Base-by-base conservation (phyloP, 2,888 invertebrate genomes). In the Tethea ocularis region DNA sequence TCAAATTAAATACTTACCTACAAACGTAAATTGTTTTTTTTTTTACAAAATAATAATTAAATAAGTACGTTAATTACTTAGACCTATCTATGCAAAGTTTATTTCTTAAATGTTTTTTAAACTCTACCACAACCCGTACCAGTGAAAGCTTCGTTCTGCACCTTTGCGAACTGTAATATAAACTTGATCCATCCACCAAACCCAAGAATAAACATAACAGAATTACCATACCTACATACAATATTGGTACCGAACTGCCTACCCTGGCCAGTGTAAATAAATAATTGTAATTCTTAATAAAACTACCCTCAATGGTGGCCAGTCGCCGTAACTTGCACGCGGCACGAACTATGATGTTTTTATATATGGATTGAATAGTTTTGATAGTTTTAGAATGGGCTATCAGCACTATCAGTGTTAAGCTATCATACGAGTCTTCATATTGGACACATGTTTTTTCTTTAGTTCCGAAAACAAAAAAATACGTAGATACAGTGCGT, bases 221-320 rank as follows among this genome's bases (percentile, higher is more conserved):
- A 59, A 82, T 83, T 83, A 76, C 77, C 80, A 83, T 82, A 82
- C 73, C 74, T 61, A 82, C 70, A 67, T n/a, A n/a, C n/a, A n/a
- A n/a, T n/a, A n/a, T 71, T 61, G 57, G 64, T 62, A 46, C 63
- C 61, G 67, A 73, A 61, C 71, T 66, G 76, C 77, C 72, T 7
- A 46, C 46, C 46, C 46, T 20, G 20, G 13, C 2, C 72, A 68
- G 77, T 80, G 82, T 89, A 87, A 89, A 89, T 89, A 89, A 89
- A 89, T 89, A 88, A 89, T 88, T 89, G 88, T 88, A 86, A 87
- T 87, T 87, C 88, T 85, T 89, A 88, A 89, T 88, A 89, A 89
- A 89, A 89, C 87, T 89, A 81, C 87, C 89, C 88, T 74, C 77
- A 64, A 71, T 67, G 70, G 13, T 33, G 33, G 75, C 72, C 77